Base-by-base conservation (phyloP, 2,888 invertebrate genomes). In the Eledona agricola region DNA sequence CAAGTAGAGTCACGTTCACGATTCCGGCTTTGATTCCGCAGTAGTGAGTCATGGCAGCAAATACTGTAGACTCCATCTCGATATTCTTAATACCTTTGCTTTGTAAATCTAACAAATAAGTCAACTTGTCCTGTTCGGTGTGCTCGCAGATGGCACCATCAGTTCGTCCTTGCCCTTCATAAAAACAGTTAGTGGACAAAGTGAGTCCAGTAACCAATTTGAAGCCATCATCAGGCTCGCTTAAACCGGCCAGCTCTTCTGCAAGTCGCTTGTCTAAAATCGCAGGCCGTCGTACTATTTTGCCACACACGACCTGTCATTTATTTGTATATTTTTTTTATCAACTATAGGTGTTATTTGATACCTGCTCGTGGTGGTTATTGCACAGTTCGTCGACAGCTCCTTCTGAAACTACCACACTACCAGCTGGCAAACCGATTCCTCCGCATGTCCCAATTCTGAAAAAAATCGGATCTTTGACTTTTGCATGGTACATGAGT, bases 131-230 rank as follows among this genome's bases (percentile, higher is more conserved):
- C 6, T 82, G 77, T 71, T 92, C 90, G 1, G 85, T 85, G 78
- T 93, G 96, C 66, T 96, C 94, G 76, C 97, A 97, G 78, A 97
- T 96, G 2, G 96, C 96, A 1, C 97, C 97, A 75, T 98, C 97
- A 60, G 96, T 78, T 26, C 98, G 85, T 9, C 93, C 96, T 79
- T 98, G 97, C 16, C 95, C 96, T 84, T 99, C 98, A 75, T 98
- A 98, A 75, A 99, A 99, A 76, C 98, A 98, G 70, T 93, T 89
- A 4, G 97, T 92, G 78, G 97, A 96, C 86, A 97, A 88, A 0
- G 98, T 99, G 73, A 89, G 93, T 32, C 98, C 99, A 38, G 84
- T 82, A 23, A 93, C 84, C 0, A 92, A 93, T 43, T 93, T 89
- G 72, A 92, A 94, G 0, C 91, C 91, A 72, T 93, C 90, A 64